Conservation (phyloP, 2,888 invertebrate genomes). For the Erpobdella octoculata region DNA sequence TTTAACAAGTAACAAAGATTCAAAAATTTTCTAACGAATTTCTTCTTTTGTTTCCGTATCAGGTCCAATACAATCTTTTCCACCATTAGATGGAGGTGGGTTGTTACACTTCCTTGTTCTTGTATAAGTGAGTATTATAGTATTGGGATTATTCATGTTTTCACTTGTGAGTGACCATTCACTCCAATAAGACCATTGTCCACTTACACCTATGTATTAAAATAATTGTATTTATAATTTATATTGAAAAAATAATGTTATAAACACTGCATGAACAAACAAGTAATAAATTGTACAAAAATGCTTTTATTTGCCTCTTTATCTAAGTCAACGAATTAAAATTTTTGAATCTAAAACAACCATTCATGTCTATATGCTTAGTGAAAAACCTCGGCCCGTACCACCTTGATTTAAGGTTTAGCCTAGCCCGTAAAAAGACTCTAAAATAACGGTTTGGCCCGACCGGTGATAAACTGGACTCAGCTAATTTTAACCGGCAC, state of each 20-base stretch:
- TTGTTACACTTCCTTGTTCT: background rate
- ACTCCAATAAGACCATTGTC: background rate
- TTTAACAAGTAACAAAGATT: no score
- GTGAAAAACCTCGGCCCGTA: no score
- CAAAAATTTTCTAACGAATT: background rate
- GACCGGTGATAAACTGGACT: no score
- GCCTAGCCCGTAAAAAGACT: no score
- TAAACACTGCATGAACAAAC: no score
- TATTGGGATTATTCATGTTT: background rate
- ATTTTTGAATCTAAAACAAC: no score
- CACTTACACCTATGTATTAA: background rate
- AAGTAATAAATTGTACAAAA: background rate
- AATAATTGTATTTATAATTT: no score
- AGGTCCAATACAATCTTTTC: background rate
- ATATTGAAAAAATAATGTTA: no score
- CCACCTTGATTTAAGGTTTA: no score
- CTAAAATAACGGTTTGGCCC: no score
- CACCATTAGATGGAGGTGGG: background rate
- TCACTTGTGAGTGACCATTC: background rate
- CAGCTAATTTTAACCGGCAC: no score
- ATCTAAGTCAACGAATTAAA: background rate
- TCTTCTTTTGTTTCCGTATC: background rate
- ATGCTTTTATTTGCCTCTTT: background rate
- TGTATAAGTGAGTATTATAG: background rate
- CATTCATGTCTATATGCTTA: no score